Conservation (phyloP, 2,888 invertebrate species). For the Anaspis maculata region DNA sequence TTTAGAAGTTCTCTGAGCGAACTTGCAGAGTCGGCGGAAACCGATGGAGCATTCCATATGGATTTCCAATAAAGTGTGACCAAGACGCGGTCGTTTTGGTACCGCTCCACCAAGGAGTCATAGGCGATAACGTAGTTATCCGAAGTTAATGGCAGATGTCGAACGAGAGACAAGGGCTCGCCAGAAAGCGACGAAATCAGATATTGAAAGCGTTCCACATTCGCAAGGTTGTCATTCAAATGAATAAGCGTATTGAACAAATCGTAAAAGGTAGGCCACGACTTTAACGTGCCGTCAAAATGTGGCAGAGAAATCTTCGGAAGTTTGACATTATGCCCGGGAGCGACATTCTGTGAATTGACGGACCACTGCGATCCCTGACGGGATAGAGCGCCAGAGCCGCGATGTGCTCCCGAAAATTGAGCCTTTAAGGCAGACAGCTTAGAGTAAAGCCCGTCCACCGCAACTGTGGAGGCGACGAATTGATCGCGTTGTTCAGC, state of each 20-base stretch:
- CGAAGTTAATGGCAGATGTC: not conserved
- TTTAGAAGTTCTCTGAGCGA: not conserved
- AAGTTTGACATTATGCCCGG: too few relatives aligned
- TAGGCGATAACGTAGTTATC: constrained; percentile 2
- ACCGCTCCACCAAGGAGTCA: not conserved
- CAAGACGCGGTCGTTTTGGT: constrained; percentile 1
- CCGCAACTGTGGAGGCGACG: too few relatives aligned
- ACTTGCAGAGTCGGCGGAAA: not conserved
- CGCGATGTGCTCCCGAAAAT: too few relatives aligned
- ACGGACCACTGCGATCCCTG: too few relatives aligned
- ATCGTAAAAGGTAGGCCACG: not conserved
- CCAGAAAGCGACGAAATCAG: not conserved
- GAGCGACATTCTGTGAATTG: too few relatives aligned
- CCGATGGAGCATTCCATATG: not conserved
- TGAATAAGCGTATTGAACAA: not conserved
- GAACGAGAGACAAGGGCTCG: constrained; percentile 1
- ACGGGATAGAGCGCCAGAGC: too few relatives aligned
- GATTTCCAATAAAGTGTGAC: not conserved
- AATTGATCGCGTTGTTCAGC: too few relatives aligned
- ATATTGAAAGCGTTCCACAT: constrained; percentile 1
- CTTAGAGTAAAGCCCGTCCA: too few relatives aligned
- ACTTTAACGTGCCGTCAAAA: constrained; percentile 1
- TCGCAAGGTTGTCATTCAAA: not conserved
- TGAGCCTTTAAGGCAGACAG: too few relatives aligned
- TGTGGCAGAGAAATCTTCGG: not conserved